These are phyloP conservation scores for Cyprinodon tularosa DNA, from an alignment of 2,113 vertebrate genomes.

Conservation along the genomic window DNA sequence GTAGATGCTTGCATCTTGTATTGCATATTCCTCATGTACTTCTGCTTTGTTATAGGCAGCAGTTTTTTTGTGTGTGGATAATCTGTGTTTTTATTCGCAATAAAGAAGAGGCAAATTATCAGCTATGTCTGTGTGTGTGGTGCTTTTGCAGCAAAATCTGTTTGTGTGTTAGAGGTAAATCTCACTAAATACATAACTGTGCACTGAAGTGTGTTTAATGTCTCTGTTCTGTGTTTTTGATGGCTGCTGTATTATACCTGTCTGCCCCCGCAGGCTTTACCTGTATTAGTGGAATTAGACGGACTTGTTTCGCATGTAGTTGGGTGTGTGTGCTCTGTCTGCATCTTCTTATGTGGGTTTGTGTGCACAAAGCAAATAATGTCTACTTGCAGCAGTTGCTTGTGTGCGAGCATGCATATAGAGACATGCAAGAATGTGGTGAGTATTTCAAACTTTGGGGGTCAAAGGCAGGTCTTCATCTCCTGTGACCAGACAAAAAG, in stretches of 20 bases:
- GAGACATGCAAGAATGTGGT: slow-evolving; percentile 65
- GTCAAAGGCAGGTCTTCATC: slow-evolving; percentile 77
- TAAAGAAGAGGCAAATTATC: slow-evolving; percentile 19
- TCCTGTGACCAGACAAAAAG: slow-evolving; percentile 71
- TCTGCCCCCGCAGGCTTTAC: slow-evolving; percentile 65
- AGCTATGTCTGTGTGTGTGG: slow-evolving; percentile 22
- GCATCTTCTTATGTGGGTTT: slow-evolving; percentile 61
- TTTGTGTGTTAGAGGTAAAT: slow-evolving; percentile 35
- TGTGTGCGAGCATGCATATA: slow-evolving; percentile 60
- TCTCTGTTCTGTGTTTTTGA: slow-evolving; percentile 49
- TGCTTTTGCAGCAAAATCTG: neutral
- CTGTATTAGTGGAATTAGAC: slow-evolving; percentile 71
- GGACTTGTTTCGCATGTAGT: slow-evolving; percentile 64
- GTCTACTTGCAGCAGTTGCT: slow-evolving; percentile 28
- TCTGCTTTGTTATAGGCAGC: slow-evolving; percentile 28
- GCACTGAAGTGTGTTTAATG: slow-evolving; percentile 42
- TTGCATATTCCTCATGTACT: slow-evolving; percentile 14
- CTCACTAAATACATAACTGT: slow-evolving; percentile 29
- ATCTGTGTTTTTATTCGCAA: slow-evolving; percentile 7
- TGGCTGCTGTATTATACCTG: slow-evolving; percentile 66
- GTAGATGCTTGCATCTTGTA: slow-evolving; percentile 29
- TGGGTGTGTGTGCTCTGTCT: slow-evolving; percentile 70
- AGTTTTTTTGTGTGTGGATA: slow-evolving; percentile 10
- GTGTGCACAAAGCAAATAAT: slow-evolving; percentile 47
- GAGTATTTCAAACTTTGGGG: slow-evolving; percentile 51